Percentiles rank a stretch among this genome's conserved stretches.
These are phyloP conservation scores for Agrochola litura DNA, from an alignment of 2,888 invertebrate genomes.

Conservation along the genomic window DNA sequence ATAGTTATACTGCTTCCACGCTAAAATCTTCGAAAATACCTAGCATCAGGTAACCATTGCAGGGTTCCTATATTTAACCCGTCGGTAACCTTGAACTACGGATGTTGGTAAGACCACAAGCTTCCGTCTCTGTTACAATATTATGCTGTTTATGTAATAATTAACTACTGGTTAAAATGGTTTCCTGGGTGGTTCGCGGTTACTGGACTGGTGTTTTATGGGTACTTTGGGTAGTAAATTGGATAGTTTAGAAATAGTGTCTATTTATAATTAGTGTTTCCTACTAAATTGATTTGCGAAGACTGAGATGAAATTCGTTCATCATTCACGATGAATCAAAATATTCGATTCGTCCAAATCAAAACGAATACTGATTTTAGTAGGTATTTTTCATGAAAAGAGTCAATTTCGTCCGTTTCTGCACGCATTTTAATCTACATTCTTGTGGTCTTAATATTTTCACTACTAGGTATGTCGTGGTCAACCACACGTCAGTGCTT, in stretches of 20 bases:
- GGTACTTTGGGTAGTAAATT: not conserved
- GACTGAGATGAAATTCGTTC: not conserved
- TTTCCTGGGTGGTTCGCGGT: constrained; percentile 49
- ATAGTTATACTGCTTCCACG: not conserved
- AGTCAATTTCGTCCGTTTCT: not conserved
- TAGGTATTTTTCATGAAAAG: not conserved
- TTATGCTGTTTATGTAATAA: constrained; percentile 45
- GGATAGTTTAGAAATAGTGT: not conserved
- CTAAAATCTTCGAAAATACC: not conserved
- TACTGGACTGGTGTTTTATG: constrained; percentile 30
- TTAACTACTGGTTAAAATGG: constrained; percentile 32
- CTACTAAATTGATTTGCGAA: not conserved
- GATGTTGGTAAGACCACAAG: constrained; percentile 39
- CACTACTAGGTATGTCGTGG: not conserved
- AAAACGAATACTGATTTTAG: not conserved
- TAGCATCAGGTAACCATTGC: constrained; percentile 6
- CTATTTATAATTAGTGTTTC: not conserved
- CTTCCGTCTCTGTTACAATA: constrained; percentile 53
- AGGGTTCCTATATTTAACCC: constrained; percentile 25
- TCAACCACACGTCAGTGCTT: not conserved
- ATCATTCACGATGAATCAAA: not conserved
- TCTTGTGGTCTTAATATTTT: not conserved
- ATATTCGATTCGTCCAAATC: not conserved
- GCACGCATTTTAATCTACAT: not conserved
- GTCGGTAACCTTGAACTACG: constrained; percentile 39